These are phyloP conservation scores for Brachionus calyciflorus DNA, from an alignment of 1,140 invertebrate genomes.

Conservation along the genomic window DNA sequence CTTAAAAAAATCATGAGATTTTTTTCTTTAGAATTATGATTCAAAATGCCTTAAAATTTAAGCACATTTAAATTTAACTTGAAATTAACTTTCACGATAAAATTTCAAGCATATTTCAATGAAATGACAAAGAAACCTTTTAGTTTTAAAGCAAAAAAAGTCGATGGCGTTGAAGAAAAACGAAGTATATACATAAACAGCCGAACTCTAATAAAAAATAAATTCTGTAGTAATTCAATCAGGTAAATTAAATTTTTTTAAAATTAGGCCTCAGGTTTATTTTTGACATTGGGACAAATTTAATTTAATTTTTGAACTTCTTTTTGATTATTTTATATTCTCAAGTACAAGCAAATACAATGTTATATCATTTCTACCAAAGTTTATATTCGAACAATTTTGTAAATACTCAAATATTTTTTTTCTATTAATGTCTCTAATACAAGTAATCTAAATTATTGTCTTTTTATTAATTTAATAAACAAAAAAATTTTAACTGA, in stretches of 20 bases:
- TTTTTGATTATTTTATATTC: background rate
- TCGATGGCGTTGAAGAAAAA: background rate
- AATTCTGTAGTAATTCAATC: conserved; percentile 15
- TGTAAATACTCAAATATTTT: conserved; percentile 92
- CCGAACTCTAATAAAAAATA: background rate
- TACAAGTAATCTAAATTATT: conserved; percentile 67
- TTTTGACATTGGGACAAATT: background rate
- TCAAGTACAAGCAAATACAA: conserved; percentile 77
- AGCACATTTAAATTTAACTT: too few species aligned
- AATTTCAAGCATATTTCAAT: too few species aligned
- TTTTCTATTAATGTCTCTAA: conserved; percentile 65
- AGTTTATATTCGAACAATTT: conserved; percentile 94
- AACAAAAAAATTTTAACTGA: background rate
- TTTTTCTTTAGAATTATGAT: too few species aligned
- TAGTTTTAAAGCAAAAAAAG: background rate
- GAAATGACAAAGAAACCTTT: background rate
- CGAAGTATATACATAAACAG: background rate
- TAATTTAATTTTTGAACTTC: background rate
- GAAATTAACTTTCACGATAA: too few species aligned
- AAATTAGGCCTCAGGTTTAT: too few species aligned
- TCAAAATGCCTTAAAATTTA: too few species aligned
- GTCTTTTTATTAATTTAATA: conserved; percentile 70
- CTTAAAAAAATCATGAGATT: too few species aligned
- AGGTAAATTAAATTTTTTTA: background rate
- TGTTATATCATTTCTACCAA: conserved; percentile 77